Evolutionary conservation across 2,888 invertebrate genomes (phyloP), one percentile per base, ranked within the genome.

Genomic region (Athripsodes cinereus): DNA sequence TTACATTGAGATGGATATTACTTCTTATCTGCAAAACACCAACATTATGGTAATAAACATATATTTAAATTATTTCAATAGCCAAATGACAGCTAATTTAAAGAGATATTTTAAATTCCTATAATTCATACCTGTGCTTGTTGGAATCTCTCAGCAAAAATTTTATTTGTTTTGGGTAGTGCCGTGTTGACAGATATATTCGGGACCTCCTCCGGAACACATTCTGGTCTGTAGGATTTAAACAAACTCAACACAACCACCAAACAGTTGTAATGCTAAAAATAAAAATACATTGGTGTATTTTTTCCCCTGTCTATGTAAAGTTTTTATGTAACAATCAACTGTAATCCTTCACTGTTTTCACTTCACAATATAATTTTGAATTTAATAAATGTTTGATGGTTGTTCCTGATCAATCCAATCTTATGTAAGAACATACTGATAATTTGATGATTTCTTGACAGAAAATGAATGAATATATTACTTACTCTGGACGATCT

Each of bases 181-280:
- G 72, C 72, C 22, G 71, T 71, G 57, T 76, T 73, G 57, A 76
- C 69, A 1, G 77, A 73, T 40, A 76, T 70, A 1, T 74, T 73
- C 0, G 78, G 76, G 0, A 79, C 65, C 62, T 74, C 70, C 62
- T 79, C 78, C 0, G 79, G 79, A 1, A 78, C 78, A 69, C 71
- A 74, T 62, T 78, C 78, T 0, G 79, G 79, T 64, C 71, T 75
- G 65, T 75, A 78, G 0, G 78, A 76, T 65, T 79, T 79, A 65
- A 76, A 79, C 40, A 78, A 65, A 0, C 75, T 74, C 13, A 79
- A 64, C 5, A 79, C 62, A 0, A 75, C 75, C 68, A 74, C 74
- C 1, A 79, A 64, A 61, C 76, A 75, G 16, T 73, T 69, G 46
- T 66, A 69, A 57, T 70, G 74, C 78, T 79, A 70, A 47, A n/a